Base-by-base conservation (phyloP, 2,113 vertebrate species). In the Pelecanus crispus region DNA sequence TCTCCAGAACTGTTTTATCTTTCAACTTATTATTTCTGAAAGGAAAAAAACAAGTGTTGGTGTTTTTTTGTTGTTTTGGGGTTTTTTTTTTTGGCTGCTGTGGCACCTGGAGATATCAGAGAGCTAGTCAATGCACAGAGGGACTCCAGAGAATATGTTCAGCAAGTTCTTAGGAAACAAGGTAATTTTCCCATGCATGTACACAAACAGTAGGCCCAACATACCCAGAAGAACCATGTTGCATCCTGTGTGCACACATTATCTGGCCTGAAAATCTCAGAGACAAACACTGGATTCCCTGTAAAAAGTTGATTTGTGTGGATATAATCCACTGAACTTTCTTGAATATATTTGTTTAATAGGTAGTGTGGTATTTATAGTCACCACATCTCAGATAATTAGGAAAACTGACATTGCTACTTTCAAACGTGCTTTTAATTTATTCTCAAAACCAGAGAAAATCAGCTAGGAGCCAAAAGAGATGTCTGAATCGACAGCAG, bases 371-470 rank as follows among this genome's bases (percentile, higher is more conserved):
- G 85, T 83, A 94, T 86, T 96, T 94, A 70, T 50, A 90, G 85
- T 32, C 50, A 81, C 40, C 38, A 28, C 0, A 0, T 90, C 58
- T 81, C 62, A 77, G 36, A 50, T 86, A 73, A 88, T 90, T 59
- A 78, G 44, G n/a, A 88, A 92, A 92, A 88, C 26, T 72, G 90
- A 93, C 86, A 88, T 44, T 55, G 25, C 17, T 88, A 26, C 74
- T 93, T 93, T 86, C 67, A 86, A 92, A 95, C 0, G 1, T 77
- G 63, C 24, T 83, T 96, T 96, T 88, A 86, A 90, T 95, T 92
- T 97, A 71, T 74, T 92, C 82, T 93, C 13, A 52, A 92, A 96
- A 74, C 52, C 86, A 90, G 82, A 89, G 86, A 90, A 83, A 86
- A 88, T 86, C 61, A 86, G 47, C 38, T 66, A 88, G 52, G 38